Evolutionary conservation across 2,888 invertebrate species (phyloP).

Genomic region (Yponomeuta evonymella): DNA sequence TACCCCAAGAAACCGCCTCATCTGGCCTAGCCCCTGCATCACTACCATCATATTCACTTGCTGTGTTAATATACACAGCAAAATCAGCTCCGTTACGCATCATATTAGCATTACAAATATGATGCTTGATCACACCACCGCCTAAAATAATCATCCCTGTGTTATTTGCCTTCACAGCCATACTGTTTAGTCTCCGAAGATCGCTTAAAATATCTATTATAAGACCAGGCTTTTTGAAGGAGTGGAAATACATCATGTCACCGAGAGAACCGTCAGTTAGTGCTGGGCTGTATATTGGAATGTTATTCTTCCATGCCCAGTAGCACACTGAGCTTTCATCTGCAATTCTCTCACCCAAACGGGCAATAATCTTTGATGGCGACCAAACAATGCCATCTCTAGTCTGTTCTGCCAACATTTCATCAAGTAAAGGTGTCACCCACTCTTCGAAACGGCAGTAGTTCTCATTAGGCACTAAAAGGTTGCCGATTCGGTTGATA

Average conservation of each 20-base stretch:
- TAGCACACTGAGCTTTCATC: conserved; percentile 95
- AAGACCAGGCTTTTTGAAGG: conserved; percentile 93
- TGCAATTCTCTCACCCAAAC: conserved; percentile 93
- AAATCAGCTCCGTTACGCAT: conserved; percentile 99
- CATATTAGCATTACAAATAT: conserved; percentile 99
- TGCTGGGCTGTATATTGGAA: conserved; percentile 98
- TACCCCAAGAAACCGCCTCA: conserved; percentile 99
- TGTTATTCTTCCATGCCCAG: conserved; percentile 97
- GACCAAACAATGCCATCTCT: conserved; percentile 87
- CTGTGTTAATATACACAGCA: conserved; percentile 96
- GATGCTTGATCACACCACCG: conserved; percentile 98
- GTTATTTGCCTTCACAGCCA: conserved; percentile 94
- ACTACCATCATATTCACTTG: conserved; percentile 97
- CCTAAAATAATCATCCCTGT: conserved; percentile 98
- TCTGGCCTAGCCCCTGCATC: conserved; percentile 98
- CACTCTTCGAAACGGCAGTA: conserved; percentile 99
- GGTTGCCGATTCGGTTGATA: conserved; percentile 91
- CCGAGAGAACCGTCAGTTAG: conserved; percentile 98
- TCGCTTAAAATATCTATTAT: conserved; percentile 96
- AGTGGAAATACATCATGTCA: conserved; percentile 99
- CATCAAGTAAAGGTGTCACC: conserved; percentile 94
- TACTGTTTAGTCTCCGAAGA: conserved; percentile 90
- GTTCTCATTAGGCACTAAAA: conserved; percentile 98
- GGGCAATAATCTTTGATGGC: conserved; percentile 78
- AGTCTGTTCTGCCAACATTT: conserved; percentile 92